Conservation (phyloP, 2,113 vertebrate genomes). For the Cairina moschata region DNA sequence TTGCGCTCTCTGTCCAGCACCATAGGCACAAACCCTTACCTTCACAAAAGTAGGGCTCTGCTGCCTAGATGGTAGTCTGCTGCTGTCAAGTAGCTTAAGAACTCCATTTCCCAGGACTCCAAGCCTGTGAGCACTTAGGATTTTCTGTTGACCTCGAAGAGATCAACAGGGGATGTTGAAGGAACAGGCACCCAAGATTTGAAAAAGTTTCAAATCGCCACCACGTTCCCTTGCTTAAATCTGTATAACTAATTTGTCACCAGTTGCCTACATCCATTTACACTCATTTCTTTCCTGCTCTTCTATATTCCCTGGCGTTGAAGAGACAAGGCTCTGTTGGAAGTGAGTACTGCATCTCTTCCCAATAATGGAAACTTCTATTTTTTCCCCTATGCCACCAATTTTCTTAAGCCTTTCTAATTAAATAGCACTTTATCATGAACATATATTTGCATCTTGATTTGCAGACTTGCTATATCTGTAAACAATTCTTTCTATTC, state of each 20-base stretch:
- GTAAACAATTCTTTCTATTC: accelerated
- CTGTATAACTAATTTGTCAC: neutral
- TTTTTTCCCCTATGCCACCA: neutral
- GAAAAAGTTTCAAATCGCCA: neutral
- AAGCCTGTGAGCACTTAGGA: neutral
- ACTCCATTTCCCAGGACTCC: neutral
- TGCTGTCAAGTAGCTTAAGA: neutral
- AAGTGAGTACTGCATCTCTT: neutral
- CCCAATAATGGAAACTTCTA: neutral
- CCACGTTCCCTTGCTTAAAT: neutral
- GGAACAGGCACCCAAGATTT: neutral
- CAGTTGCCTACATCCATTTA: neutral
- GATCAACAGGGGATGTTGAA: too few relatives aligned
- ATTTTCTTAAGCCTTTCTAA: neutral
- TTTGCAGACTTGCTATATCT: neutral
- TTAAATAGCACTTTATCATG: neutral
- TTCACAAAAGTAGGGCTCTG: neutral
- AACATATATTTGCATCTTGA: neutral
- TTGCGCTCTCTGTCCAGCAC: neutral
- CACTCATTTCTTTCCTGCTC: neutral
- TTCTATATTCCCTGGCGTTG: neutral
- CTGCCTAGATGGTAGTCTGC: neutral
- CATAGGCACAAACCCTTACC: neutral
- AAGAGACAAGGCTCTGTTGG: neutral
- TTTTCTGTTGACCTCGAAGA: neutral